phyloP scores from a whole-genome alignment of 2,113 vertebrate species.

The Atrichornis clamosus region DNA sequence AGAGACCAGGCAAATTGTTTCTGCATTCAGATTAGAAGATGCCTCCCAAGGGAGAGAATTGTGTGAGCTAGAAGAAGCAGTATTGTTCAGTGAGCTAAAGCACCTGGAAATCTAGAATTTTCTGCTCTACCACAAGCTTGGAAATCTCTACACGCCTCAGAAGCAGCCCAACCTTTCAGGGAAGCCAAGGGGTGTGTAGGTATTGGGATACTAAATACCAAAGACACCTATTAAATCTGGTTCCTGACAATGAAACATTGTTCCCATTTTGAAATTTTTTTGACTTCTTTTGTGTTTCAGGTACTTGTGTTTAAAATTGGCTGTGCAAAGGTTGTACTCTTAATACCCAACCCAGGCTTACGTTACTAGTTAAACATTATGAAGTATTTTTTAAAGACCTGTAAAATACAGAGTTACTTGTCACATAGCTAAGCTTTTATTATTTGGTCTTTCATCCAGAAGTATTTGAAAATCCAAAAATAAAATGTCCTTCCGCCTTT shows the following conservation, averaged over 20 bases:
- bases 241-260: not conserved
- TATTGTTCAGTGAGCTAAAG: not conserved
- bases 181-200: not conserved
- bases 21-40: not conserved
- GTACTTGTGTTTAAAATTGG: not conserved
- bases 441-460: not conserved
- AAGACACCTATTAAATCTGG: not conserved
- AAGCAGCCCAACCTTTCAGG: not conserved
- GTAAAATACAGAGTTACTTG: conserved; percentile 12
- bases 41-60: not conserved
- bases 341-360: not conserved
- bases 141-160: not conserved
- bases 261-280: not conserved
- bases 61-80: not conserved
- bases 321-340: not conserved
- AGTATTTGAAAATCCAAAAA: not conserved
- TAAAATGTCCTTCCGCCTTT: not conserved
- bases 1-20: not conserved
- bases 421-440: not conserved
- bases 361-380: not conserved
- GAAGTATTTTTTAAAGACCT: conserved; percentile 22
- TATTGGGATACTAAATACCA: not conserved
- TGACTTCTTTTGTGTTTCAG: not conserved
- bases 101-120: not conserved
- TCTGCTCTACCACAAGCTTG: not conserved